Percentiles rank a stretch among this genome's conserved stretches.
phyloP scores from a whole-genome alignment of 1,140 invertebrate species.

The Colletes latitarsis region DNA sequence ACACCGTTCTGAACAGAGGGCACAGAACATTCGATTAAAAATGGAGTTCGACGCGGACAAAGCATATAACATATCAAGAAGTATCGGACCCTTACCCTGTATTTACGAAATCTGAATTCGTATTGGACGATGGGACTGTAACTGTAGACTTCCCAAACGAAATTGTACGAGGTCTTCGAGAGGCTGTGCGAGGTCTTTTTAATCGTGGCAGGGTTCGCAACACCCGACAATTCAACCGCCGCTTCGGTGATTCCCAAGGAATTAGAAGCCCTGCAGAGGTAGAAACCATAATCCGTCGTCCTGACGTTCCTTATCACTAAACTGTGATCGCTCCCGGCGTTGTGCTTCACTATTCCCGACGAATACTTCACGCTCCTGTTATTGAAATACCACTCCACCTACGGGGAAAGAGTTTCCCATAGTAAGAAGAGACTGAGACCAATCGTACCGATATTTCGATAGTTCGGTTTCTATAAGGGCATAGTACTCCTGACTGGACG shows the following conservation, averaged over 20 bases:
- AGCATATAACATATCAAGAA: too few relatives aligned
- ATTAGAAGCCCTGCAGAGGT: constrained; percentile 89
- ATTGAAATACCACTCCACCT: constrained; percentile 81
- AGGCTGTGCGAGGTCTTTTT: constrained; percentile 81
- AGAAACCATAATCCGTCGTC: constrained; percentile 87
- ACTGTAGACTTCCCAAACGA: constrained; percentile 90
- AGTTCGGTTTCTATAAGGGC: too few relatives aligned
- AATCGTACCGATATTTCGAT: too few relatives aligned
- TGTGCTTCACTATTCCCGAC: constrained; percentile 83
- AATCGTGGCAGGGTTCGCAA: constrained; percentile 84
- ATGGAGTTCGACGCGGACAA: too few relatives aligned
- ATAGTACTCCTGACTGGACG: too few relatives aligned
- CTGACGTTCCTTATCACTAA: constrained; percentile 87
- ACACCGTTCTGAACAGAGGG: constrained; percentile 15
- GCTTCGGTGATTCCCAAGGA: constrained; percentile 83
- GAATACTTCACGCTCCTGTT: constrained; percentile 82
- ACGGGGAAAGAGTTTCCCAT: neutral
- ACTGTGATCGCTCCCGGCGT: constrained; percentile 83
- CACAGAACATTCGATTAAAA: neutral
- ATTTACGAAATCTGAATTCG: constrained; percentile 85
- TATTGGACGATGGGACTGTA: constrained; percentile 88
- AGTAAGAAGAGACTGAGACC: too few relatives aligned
- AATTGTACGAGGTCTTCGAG: constrained; percentile 82
- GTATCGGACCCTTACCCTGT: constrained; percentile 58
- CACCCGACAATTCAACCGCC: constrained; percentile 83